Base-by-base conservation (phyloP, 1,140 invertebrate genomes). In the Heterodera schachtii region DNA sequence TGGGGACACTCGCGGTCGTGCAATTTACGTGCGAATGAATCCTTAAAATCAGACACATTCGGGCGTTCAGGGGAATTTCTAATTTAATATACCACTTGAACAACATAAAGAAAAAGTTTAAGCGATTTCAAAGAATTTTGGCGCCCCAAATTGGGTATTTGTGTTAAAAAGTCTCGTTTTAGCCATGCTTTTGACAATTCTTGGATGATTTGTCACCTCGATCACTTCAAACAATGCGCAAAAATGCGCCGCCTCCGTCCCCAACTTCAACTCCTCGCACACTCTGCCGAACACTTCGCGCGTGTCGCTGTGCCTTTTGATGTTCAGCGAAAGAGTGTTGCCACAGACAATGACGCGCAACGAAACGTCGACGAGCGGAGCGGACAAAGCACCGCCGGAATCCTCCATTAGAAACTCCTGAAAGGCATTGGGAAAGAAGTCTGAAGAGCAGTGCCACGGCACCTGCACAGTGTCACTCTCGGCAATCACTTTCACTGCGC, bases 151-250 rank as follows among this genome's bases (percentile, higher is more conserved):
- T 31, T 31, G 31, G 31, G 31, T 31, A 31, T 31, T 31, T 31
- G 31, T 31, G 31, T 31, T 31, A 31, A 31, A 31, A 31, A 31
- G 31, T 31, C 31, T 31, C 31, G 31, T 31, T 31, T 31, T 31
- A 31, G 31, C 31, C 31, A 31, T 31, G 31, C 31, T 31, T 31
- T 31, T 31, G 31, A 31, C 31, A 31, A 31, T 31, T 31, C 31
- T 31, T 31, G 31, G 11, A 52, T 8, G 49, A 52, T 11, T 52
- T 8, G 13, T 6, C 31, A 80, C 70, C 46, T 97, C 96, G 73
- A 98, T 95, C 87, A 97, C 98, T 92, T 99, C 97, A 92, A 98
- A 99, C 46, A 99, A 92, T 88, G 97, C 96, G 92, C 98, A 98
- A 91, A 95, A 96, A 44, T 46, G 3, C 88, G 94, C 93, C 57